Conservation (phyloP, 2,797 vertebrate species). For the Trachops cirrhosus region DNA sequence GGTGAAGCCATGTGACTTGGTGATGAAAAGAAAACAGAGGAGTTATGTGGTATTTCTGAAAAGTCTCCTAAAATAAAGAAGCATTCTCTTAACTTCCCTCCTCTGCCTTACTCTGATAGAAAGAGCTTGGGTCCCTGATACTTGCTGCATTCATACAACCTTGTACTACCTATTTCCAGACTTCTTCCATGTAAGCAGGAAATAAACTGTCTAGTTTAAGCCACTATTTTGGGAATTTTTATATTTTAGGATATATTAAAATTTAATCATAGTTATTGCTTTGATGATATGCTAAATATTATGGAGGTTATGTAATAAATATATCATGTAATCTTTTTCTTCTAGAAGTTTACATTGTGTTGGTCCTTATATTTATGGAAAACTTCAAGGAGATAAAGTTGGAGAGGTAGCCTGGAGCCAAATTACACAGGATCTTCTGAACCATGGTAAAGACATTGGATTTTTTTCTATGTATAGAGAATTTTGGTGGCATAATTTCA, state of each 20-base stretch:
- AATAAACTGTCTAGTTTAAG: neutral
- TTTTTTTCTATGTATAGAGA: neutral
- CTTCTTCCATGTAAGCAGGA: neutral
- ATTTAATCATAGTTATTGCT: neutral
- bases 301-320: neutral
- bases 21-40: neutral
- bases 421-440: neutral
- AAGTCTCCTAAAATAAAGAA: neutral
- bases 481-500: neutral
- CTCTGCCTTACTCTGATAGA: neutral
- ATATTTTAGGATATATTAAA: neutral
- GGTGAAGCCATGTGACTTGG: neutral
- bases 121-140: neutral
- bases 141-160: neutral
- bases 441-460: neutral
- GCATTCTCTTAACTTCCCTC: neutral
- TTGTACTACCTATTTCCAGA: neutral
- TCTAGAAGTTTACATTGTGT: neutral
- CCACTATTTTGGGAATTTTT: neutral
- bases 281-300: neutral
- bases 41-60: neutral
- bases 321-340: neutral
- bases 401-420: neutral
- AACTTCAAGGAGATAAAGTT: neutral
- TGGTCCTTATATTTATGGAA: neutral